Evolutionary conservation across 2,888 invertebrate species (phyloP).

Genomic region (Amphipyra tragopoginis): DNA sequence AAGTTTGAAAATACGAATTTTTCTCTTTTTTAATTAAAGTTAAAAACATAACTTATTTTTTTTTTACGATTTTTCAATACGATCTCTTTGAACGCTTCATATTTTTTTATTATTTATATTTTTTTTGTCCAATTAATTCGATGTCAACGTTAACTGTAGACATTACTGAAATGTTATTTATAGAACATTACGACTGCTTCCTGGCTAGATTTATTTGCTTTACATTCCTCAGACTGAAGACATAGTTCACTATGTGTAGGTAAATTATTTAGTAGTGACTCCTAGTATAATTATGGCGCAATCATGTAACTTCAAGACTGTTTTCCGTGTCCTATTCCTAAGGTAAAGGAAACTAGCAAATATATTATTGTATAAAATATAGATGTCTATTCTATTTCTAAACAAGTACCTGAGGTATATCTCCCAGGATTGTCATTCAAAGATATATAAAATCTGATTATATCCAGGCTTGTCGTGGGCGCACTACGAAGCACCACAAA

Average conservation of each 20-base stretch:
- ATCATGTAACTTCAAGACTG: too few species aligned
- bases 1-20: neutral
- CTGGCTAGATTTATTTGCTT: neutral
- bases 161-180: slow-evolving; percentile 15
- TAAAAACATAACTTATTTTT: too few species aligned
- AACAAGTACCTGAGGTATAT: slow-evolving; percentile 26
- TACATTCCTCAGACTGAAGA: too few species aligned
- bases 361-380: neutral
- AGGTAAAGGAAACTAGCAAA: neutral
- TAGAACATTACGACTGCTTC: slow-evolving; percentile 38
- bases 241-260: neutral
- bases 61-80: too few species aligned
- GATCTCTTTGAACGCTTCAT: too few species aligned
- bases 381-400: slow-evolving; percentile 8
- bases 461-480: slow-evolving; percentile 72
- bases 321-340: too few species aligned
- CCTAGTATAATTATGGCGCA: neutral
- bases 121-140: too few species aligned
- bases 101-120: too few species aligned
- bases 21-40: neutral
- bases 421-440: slow-evolving; percentile 39
- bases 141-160: slow-evolving; percentile 1
- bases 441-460: slow-evolving; percentile 78
- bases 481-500: slow-evolving; percentile 85
- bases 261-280: neutral